A percentile compares a stretch with the other conserved stretches of the same genome.
Conservation (phyloP, 2,888 invertebrate genomes). For the Panzeria rudis region DNA sequence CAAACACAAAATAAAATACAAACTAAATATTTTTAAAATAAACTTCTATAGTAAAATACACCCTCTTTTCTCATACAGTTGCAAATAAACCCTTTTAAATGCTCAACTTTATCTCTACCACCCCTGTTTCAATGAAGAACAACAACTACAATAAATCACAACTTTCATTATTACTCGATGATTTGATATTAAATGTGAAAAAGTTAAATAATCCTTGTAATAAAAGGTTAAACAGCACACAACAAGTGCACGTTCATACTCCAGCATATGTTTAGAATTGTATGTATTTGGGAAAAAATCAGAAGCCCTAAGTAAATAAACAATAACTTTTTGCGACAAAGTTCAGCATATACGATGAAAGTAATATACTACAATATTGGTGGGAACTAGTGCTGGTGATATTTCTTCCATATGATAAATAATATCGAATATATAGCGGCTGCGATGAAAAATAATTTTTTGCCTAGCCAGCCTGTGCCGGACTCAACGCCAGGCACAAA, state of each 20-base stretch:
- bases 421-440: no score
- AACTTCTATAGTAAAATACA: slow-evolving; percentile 39
- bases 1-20: neutral
- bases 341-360: slow-evolving; percentile 6
- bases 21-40: slow-evolving; percentile 15
- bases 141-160: slow-evolving; percentile 60
- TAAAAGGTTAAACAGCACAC: slow-evolving; percentile 60
- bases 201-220: slow-evolving; percentile 67
- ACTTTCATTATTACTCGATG: slow-evolving; percentile 59
- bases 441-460: no score
- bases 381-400: neutral
- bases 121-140: slow-evolving; percentile 16
- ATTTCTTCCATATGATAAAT: no score
- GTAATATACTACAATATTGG: neutral
- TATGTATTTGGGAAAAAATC: neutral
- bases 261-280: slow-evolving; percentile 31
- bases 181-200: slow-evolving; percentile 67
- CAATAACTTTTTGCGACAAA: neutral
- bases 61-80: slow-evolving; percentile 26
- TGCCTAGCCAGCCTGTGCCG: no score
- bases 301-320: slow-evolving; percentile 35
- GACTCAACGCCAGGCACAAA: neutral
- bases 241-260: slow-evolving; percentile 57
- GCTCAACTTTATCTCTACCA: neutral
- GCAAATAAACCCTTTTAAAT: slow-evolving; percentile 2